These are phyloP conservation scores for Poecilia wingei DNA, from an alignment of 2,797 vertebrate species.

Conservation along the genomic window DNA sequence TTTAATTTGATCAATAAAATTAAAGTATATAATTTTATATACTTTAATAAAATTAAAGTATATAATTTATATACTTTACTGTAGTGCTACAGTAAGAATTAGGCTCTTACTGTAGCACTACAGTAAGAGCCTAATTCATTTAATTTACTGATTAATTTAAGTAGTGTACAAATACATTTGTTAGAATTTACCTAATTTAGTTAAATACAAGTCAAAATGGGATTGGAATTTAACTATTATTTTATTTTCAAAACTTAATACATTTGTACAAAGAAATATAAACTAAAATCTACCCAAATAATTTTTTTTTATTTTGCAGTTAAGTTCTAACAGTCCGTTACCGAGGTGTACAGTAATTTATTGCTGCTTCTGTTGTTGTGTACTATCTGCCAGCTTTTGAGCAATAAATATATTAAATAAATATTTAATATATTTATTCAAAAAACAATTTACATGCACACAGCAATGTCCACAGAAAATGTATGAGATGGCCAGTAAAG, in stretches of 20 bases:
- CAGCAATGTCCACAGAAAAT: too few relatives aligned
- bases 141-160: background rate
- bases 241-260: background rate
- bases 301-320: background rate
- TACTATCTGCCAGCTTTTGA: background rate
- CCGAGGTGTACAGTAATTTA: background rate
- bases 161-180: background rate
- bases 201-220: background rate
- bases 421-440: background rate
- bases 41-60: too few relatives aligned
- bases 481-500: too few relatives aligned
- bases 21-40: too few relatives aligned
- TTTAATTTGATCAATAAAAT: background rate
- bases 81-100: too few relatives aligned
- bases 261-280: background rate
- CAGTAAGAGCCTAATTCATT: too few relatives aligned
- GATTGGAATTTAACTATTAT: background rate
- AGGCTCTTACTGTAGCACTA: too few relatives aligned
- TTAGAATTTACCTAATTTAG: background rate
- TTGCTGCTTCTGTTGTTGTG: background rate
- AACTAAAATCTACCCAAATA: background rate
- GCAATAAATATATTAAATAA: background rate
- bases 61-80: too few relatives aligned
- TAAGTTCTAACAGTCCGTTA: background rate
- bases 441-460: too few relatives aligned